Percentiles rank a stretch among this genome's conserved stretches.
phyloP scores from a whole-genome alignment of 2,797 vertebrate species.

The Malacoraja senta region DNA sequence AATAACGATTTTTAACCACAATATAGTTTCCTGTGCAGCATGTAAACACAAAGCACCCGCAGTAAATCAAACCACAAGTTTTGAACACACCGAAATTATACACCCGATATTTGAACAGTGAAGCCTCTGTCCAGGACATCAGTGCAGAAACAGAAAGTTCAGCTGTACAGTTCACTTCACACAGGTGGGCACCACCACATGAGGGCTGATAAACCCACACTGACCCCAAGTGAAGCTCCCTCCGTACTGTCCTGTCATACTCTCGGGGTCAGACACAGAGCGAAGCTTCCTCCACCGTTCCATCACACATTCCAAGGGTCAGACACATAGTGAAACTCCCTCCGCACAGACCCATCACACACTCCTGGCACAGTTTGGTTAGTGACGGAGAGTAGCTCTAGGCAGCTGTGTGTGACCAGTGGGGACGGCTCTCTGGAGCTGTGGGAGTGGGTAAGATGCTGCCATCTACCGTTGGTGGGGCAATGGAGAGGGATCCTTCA shows the following conservation, averaged over 20 bases:
- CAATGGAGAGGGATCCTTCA: background rate
- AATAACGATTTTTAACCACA: slow-evolving; percentile 18
- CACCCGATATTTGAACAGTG: background rate
- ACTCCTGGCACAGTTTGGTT: no score
- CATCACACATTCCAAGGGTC: background rate
- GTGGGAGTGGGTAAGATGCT: background rate
- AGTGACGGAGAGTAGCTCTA: no score
- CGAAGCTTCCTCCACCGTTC: background rate
- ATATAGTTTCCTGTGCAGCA: background rate
- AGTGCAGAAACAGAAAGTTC: background rate
- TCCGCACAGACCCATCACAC: background rate
- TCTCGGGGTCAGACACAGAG: background rate
- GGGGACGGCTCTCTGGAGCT: background rate
- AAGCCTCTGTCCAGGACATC: background rate
- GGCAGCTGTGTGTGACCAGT: no score
- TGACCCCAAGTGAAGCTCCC: background rate
- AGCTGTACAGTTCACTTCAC: background rate
- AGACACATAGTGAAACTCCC: background rate
- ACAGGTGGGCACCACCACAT: background rate
- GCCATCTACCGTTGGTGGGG: background rate
- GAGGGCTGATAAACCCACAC: background rate
- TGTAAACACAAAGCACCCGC: background rate
- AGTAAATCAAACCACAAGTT: slow-evolving; percentile 1
- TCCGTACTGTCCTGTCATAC: background rate
- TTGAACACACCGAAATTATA: background rate